Conservation (phyloP, 2,113 vertebrate species). For the Acanthochromis polyacanthus region DNA sequence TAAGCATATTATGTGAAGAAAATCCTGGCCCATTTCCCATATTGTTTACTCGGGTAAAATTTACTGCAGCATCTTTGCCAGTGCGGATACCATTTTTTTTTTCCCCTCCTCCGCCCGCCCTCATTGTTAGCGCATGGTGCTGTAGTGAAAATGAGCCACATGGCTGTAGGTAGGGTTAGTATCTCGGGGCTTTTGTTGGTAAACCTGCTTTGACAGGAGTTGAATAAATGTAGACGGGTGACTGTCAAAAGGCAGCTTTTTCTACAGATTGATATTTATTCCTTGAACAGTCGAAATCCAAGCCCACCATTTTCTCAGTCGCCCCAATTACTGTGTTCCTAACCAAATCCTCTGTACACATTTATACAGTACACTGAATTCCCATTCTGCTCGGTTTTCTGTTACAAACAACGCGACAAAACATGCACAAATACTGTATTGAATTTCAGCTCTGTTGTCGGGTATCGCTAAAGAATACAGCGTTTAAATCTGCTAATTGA, state of each 20-base stretch:
- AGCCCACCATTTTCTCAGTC: slow-evolving; percentile 23
- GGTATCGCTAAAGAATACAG: slow-evolving; percentile 5
- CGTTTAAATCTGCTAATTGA: slow-evolving; percentile 11
- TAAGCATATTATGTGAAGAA: slow-evolving; percentile 72
- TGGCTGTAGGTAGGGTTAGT: slow-evolving; percentile 64
- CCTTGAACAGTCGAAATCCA: slow-evolving; percentile 38
- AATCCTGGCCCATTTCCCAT: slow-evolving; percentile 69
- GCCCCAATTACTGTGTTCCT: slow-evolving; percentile 58
- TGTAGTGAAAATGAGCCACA: slow-evolving; percentile 70
- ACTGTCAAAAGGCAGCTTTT: slow-evolving; percentile 65
- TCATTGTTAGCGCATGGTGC: slow-evolving; percentile 71
- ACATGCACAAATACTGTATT: background rate
- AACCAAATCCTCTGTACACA: slow-evolving; percentile 29
- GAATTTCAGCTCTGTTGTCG: background rate
- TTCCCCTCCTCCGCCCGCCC: slow-evolving; percentile 9
- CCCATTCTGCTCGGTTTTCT: slow-evolving; percentile 5
- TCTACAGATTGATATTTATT: slow-evolving; percentile 71
- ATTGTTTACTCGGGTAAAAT: slow-evolving; percentile 68
- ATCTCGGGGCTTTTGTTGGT: slow-evolving; percentile 60
- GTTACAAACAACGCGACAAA: background rate
- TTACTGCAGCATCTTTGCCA: slow-evolving; percentile 64
- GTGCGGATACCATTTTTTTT: slow-evolving; percentile 31
- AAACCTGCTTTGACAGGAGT: slow-evolving; percentile 65
- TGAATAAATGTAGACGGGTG: slow-evolving; percentile 65
- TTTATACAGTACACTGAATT: background rate